These are phyloP conservation scores for Imbricaverruca yamaguchii DNA, from an alignment of 2,888 invertebrate genomes.

Conservation along the genomic window DNA sequence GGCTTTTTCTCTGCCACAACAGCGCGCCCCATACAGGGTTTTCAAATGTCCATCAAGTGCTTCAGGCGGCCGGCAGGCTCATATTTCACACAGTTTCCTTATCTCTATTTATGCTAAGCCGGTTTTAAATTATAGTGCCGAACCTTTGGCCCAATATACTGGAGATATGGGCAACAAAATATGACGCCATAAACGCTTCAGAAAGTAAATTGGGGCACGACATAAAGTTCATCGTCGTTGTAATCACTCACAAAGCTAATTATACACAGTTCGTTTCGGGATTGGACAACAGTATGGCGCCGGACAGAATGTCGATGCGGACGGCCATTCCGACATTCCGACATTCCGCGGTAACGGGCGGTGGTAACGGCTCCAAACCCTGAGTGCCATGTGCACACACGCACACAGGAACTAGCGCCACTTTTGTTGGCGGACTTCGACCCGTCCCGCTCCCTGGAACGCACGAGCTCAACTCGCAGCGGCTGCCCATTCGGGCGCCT, in stretches of 20 bases:
- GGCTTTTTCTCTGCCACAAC: neutral
- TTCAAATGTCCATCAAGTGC: conserved; percentile 13
- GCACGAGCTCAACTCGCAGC: too few species aligned
- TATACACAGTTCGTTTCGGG: neutral
- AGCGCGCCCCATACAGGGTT: neutral
- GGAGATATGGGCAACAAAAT: neutral
- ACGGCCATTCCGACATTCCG: too few species aligned
- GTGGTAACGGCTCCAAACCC: too few species aligned
- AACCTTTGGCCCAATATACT: neutral
- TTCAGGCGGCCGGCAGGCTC: neutral
- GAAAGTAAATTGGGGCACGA: conserved; percentile 6
- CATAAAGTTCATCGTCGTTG: neutral
- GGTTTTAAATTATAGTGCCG: conserved; percentile 7
- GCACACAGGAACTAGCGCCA: too few species aligned
- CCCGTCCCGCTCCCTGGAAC: too few species aligned
- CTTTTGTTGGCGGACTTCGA: too few species aligned
- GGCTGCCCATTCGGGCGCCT: too few species aligned
- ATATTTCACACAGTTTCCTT: conserved; percentile 4
- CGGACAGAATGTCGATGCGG: too few species aligned
- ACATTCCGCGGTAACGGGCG: too few species aligned
- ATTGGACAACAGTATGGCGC: neutral
- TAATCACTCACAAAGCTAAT: neutral
- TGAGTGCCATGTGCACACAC: too few species aligned
- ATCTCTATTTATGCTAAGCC: conserved; percentile 8
- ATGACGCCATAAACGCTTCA: conserved; percentile 11